Conservation (phyloP, 2,888 invertebrate species). For the Drosophila macrospina region DNA sequence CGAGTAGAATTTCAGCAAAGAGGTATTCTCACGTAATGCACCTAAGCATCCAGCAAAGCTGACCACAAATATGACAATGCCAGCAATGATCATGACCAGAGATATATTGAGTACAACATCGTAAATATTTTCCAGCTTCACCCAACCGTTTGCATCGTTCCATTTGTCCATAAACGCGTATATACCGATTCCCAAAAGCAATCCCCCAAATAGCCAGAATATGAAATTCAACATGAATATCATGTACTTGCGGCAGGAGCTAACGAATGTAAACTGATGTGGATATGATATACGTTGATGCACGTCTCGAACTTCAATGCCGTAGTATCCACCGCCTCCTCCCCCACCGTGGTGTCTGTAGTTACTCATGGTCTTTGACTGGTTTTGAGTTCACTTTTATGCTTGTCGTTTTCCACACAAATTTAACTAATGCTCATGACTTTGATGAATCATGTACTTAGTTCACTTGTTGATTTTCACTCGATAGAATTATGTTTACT, state of each 20-base stretch:
- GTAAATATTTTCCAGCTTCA: slow-evolving; percentile 93
- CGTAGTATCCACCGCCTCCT: slow-evolving; percentile 67
- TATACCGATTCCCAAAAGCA: slow-evolving; percentile 93
- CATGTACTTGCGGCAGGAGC: slow-evolving; percentile 85
- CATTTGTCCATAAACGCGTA: slow-evolving; percentile 96
- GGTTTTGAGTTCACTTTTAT: slow-evolving; percentile 9
- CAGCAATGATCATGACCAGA: slow-evolving; percentile 94
- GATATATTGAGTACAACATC: slow-evolving; percentile 96
- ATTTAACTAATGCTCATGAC: slow-evolving; percentile 3
- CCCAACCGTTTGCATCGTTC: slow-evolving; percentile 92
- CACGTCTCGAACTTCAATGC: slow-evolving; percentile 79
- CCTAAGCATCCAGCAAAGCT: slow-evolving; percentile 97
- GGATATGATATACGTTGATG: slow-evolving; percentile 32
- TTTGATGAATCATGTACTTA: background rate
- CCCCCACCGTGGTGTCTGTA: slow-evolving; percentile 78
- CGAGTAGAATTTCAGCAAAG: slow-evolving; percentile 95
- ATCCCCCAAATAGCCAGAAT: slow-evolving; percentile 93
- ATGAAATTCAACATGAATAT: slow-evolving; percentile 85
- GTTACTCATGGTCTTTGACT: slow-evolving; percentile 70
- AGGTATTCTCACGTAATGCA: slow-evolving; percentile 92
- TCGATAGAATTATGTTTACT: background rate
- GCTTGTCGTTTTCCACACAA: background rate
- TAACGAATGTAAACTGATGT: slow-evolving; percentile 83
- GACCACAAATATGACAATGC: slow-evolving; percentile 94
- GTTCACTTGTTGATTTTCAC: background rate